Base-by-base conservation (phyloP, 2,113 vertebrate genomes). In the Prionailurus bengalensis region DNA sequence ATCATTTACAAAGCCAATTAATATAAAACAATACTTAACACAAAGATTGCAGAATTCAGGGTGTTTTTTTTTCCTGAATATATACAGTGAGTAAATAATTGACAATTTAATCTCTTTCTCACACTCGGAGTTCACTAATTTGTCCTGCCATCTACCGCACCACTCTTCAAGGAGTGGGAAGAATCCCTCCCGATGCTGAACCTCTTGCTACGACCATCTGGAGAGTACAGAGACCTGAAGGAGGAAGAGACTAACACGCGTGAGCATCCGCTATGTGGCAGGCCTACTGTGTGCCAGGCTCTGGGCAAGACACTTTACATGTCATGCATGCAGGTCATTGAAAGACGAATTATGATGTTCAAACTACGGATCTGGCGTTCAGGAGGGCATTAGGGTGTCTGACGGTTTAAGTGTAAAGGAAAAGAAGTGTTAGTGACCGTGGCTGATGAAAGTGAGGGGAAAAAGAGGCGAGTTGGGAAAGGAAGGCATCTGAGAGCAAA, bases 231-330 rank as follows among this genome's bases (percentile, higher is more conserved):
- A 83, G 31, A n/a, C 65, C 80, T 71, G 48, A 39, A 78, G 71
- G 51, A 79, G 33, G 68, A 51, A n/a, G 65, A 23, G 33, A 21
- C 63, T 58, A 42, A 55, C 11, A 21, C 4, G 21, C 4, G 7
- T 33, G 29, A 68, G 8, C 68, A 82, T 9, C 31, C 55, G 33
- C 21, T 68, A 31, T 1, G 45, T 27, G 55, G 39, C 88, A 36
- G 83, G 17, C 89, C 92, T 73, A 91, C 73, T 86, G 58, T 36
- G 94, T 36, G 82, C 87, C 66, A 42, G 82, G 33, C 66, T 48
- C 79, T 10, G 66, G 16, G 10, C 66, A 33, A 70, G 31, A 39
- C 70, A 71, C 71, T 70, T 95, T 0, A 39, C 45, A 23, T 4
- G 3, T 42, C 65, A 33, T 1, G 25, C 36, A 36, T 13, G 21